Conservation (phyloP, 1,140 invertebrate genomes). For the Orussus abietinus region DNA sequence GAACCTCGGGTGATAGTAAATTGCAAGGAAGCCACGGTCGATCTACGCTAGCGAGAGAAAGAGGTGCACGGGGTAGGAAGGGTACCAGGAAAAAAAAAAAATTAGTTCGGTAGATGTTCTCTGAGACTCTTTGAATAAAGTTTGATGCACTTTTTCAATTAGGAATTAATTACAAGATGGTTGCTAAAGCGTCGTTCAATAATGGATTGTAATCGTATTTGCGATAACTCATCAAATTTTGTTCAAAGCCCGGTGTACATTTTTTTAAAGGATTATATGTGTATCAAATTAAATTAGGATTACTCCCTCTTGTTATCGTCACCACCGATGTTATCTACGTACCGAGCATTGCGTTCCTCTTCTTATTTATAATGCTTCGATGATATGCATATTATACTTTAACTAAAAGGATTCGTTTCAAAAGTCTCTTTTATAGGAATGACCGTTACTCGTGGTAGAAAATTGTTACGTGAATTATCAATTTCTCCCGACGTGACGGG, state of each 20-base stretch:
- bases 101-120: constrained; percentile 41
- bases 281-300: constrained; percentile 41
- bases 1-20: constrained; percentile 2
- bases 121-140: constrained; percentile 47
- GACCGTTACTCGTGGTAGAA: no score
- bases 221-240: constrained; percentile 39
- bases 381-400: no score
- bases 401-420: no score
- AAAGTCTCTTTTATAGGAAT: no score
- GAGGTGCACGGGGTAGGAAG: constrained; percentile 23
- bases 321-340: constrained; percentile 22
- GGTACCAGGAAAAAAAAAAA: constrained; percentile 26
- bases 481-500: not conserved
- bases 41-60: no score
- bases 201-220: no score
- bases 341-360: constrained; percentile 24
- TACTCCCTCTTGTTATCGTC: constrained; percentile 28
- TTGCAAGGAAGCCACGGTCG: no score
- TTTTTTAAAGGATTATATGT: constrained; percentile 45
- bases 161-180: constrained; percentile 2
- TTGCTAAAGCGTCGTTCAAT: no score
- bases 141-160: constrained; percentile 21
- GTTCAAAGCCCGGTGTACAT: constrained; percentile 40
- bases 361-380: constrained; percentile 26
- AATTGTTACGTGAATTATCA: constrained; percentile 1